Base-by-base conservation (phyloP, 2,797 vertebrate species). In the Ctenopoma multispine region DNA sequence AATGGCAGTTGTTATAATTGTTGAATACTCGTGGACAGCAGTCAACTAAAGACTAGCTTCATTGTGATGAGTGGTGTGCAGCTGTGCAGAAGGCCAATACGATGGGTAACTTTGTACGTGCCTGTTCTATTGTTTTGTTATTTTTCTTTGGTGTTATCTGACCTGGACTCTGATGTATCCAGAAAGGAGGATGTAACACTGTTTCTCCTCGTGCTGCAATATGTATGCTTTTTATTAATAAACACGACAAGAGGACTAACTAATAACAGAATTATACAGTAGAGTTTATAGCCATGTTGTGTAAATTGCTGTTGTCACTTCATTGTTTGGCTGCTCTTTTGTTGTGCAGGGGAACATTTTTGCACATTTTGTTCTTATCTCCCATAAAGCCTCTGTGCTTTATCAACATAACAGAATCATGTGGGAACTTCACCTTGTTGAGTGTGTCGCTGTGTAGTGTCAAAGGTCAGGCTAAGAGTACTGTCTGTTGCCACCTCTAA, bases 171-270 rank as follows among this genome's bases (percentile, higher is more conserved):
- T 63, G 63, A 69, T 59, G 55, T 74, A 75, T 78, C 80, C 67
- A 77, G 77, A 82, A 72, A 63, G 60, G 79, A 85, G 76, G 69
- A 69, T 80, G 57, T 66, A 82, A 78, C 72, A 76, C 58, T 14
- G 64, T 85, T 87, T 77, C 64, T 89, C 82, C 85, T 86, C 69
- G 84, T 84, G 87, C 87, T 89, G 87, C 86, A 86, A 77, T 82
- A 86, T 82, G 81, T 91, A 73, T 73, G 87, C 87, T 87, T 90
- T 90, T 86, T 84, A 84, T 77, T 80, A 87, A 84, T 63, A 69
- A 82, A 85, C 55, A 74, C 23, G 71, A 68, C 67, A 66, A 77
- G 73, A 83, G 46, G 46, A 48, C 46, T 75, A 81, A 82, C 69
- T 66, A 85, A 84, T 82, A 73, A 78, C 61, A 69, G 59, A 82